These are phyloP conservation scores for Danaus chrysippus DNA, from an alignment of 2,888 invertebrate genomes.

Conservation along the genomic window DNA sequence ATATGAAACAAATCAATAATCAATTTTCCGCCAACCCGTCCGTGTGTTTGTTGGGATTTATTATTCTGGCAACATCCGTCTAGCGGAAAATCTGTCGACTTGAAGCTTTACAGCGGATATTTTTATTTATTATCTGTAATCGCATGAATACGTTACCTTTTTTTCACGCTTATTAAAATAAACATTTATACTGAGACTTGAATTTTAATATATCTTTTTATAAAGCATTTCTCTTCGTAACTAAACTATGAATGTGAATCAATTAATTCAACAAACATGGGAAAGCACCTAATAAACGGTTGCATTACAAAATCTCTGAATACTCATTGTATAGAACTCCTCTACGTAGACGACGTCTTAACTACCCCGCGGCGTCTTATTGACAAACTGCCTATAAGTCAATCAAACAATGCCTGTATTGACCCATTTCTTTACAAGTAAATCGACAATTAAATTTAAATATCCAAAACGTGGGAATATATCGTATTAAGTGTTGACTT, in stretches of 20 bases:
- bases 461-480: conserved; percentile 70
- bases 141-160: background rate
- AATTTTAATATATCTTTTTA: too few species aligned
- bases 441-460: conserved; percentile 73
- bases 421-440: conserved; percentile 74
- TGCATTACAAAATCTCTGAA: conserved; percentile 71
- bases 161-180: background rate
- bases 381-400: conserved; percentile 76
- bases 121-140: background rate
- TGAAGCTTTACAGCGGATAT: background rate
- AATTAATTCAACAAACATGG: conserved; percentile 41
- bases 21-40: conserved; percentile 70
- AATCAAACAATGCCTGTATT: conserved; percentile 74
- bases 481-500: conserved; percentile 67
- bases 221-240: too few species aligned
- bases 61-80: conserved; percentile 61
- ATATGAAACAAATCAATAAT: conserved; percentile 71
- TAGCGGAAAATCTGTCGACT: conserved; percentile 60
- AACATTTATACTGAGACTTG: too few species aligned
- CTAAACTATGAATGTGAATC: conserved; percentile 7
- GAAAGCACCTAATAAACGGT: conserved; percentile 68
- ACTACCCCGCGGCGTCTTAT: conserved; percentile 60
- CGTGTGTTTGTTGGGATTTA: conserved; percentile 60
- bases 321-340: conserved; percentile 45
- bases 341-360: conserved; percentile 53